Base-by-base conservation (phyloP, 37 sponge, comb jelly and placozoan species). In the Halichondria panicea region DNA sequence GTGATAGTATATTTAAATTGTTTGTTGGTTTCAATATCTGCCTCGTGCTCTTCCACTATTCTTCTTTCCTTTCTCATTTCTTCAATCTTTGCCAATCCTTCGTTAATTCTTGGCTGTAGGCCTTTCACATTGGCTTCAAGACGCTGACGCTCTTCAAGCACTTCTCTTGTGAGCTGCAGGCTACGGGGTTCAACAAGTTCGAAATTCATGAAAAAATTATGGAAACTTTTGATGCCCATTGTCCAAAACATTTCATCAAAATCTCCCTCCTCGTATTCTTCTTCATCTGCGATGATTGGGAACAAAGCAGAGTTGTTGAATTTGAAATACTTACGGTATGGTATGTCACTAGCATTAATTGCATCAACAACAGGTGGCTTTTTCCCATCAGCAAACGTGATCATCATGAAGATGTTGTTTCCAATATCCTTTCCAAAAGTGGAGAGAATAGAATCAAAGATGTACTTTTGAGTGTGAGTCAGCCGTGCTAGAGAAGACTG, bases 231-330 rank as follows among this genome's bases (percentile, higher is more conserved):
- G 31, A 46, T 41, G 0, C 92, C 92, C 92, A 92, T 92, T 25
- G 79, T 60, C 92, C 92, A 92, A 50, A 82, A 85, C 78, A 91
- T 58, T 40, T 77, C 41, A 61, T 72, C 62, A 48, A 90, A 85
- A 18, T 11, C 31, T 24, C 62, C 66, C 0, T 63, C 73, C 4
- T 54, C 48, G 12, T 62, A 30, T n/a, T 57, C 50, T 18, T 34
- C 13, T 15, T 1, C 30, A 21, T 52, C 27, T 13, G 21, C 43
- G 7, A 27, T n/a, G 33, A 4, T 2, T 12, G 44, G 57, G 55
- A 72, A 87, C 22, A 86, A 35, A 1, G 92, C 83, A 8, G 91
- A 85, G 59, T 91, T 91, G 52, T 91, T 91, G 81, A 91, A 91
- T 31, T 64, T 74, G 66, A 86, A 91, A 40, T 36, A 56, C 50